Evolutionary conservation across 2,113 vertebrate genomes (phyloP), one percentile per base, ranked within the genome.

Genomic region (Dicaeum eximium): DNA sequence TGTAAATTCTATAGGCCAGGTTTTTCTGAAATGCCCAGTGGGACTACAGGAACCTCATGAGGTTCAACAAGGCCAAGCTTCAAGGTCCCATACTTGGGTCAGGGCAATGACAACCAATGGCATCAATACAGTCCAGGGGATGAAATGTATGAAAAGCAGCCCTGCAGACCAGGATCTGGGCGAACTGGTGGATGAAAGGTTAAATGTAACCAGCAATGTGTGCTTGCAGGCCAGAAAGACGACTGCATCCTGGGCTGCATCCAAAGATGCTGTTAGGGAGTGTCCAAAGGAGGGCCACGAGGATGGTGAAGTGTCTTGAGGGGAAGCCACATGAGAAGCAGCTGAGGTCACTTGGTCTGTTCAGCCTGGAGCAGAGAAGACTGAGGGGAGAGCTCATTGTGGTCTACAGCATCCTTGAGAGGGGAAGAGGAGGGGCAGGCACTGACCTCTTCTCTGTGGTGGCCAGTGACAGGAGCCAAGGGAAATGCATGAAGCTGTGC

Each of bases 171-270:
- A 69, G 11, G 61, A 60, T 25, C 10, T 60, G 38, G 69, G 10
- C 4, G 8, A 72, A 37, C 21, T 65, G 42, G 31, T 13, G 10
- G 53, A 38, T 30, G 23, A 74, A 53, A 67, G 17, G 18, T 58
- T 51, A 57, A 67, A 25, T 1, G 4, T 3, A 5, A 44, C 22
- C 0, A 0, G 13, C 15, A 81, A 30, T 5, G 30, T 0, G 0
- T 0, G 0, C 5, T 19, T 61, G 21, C 17, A 47, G 30, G 13
- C 47, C 40, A 69, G 17, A 61, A 61, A 11, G 8, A 47, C 45
- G 67, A 18, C 8, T 11, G 3, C 15, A 53, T 38, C 60, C 47
- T 61, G 38, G 20, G 37, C 53, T 35, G 45, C 45, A 47, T 25
- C 28, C n/a, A 60, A 53, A 73, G 13, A 21, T 31, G 16, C 20